Evolutionary conservation across 2,113 vertebrate genomes (phyloP).

Genomic region (Cricetomys ansorgei): DNA sequence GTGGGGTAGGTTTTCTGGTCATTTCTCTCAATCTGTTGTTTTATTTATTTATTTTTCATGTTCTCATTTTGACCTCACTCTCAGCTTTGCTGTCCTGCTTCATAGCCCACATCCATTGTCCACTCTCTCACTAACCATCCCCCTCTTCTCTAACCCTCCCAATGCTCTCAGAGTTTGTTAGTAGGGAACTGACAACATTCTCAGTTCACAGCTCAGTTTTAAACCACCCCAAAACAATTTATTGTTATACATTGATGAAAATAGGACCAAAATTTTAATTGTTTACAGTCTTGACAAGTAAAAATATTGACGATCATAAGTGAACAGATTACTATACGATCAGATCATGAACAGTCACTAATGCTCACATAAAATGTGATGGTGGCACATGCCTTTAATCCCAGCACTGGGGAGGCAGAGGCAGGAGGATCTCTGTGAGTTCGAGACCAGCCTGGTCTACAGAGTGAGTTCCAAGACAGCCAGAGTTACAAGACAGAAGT

Average conservation of each 20-base stretch:
- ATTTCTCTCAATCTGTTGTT: not conserved
- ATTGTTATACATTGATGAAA: not conserved
- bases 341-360: not conserved
- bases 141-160: not conserved
- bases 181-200: not conserved
- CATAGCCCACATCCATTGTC: no score
- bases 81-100: not conserved
- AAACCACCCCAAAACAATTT: not conserved
- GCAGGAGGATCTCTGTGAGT: no score
- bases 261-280: not conserved
- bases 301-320: not conserved
- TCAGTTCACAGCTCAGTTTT: not conserved
- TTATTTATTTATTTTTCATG: not conserved
- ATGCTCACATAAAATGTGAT: not conserved
- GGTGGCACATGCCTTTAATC: no score
- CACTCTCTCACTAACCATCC: not conserved
- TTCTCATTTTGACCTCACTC: not conserved
- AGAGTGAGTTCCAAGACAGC: no score
- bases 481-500: no score
- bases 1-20: not conserved
- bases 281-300: not conserved
- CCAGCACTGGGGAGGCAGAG: no score
- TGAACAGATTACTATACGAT: not conserved
- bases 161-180: not conserved
- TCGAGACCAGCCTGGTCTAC: no score